phyloP scores from a whole-genome alignment of 1,140 invertebrate genomes.

The Physella acuta region DNA sequence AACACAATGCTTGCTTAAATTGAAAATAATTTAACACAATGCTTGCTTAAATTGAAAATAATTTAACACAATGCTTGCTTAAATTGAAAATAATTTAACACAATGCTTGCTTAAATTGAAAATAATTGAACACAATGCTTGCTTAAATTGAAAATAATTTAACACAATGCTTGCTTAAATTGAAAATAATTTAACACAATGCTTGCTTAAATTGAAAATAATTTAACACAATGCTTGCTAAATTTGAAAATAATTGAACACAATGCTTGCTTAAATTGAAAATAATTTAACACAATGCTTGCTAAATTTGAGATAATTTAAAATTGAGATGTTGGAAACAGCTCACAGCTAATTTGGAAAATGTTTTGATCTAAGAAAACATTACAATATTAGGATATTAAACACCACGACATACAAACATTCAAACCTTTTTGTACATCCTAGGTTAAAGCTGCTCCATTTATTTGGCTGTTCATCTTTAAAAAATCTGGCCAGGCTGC shows the following conservation, averaged over 20 bases:
- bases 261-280: background rate
- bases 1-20: background rate
- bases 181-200: background rate
- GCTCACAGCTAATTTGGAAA: background rate
- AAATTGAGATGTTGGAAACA: background rate
- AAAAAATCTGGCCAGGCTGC: slow-evolving; percentile 12
- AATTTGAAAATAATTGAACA: no score
- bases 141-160: background rate
- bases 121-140: background rate
- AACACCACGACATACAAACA: background rate
- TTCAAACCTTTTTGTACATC: background rate
- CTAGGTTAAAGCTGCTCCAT: slow-evolving; percentile 16
- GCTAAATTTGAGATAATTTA: background rate
- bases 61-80: background rate
- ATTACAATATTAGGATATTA: background rate
- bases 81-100: background rate
- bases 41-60: no score
- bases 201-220: background rate
- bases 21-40: background rate
- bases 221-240: background rate
- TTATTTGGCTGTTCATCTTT: slow-evolving; percentile 20
- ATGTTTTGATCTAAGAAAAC: background rate
- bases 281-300: background rate
- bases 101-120: background rate
- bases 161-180: background rate